A percentile compares a stretch with the other conserved stretches of the same genome.
Conservation (phyloP, 2,113 vertebrate species). For the Seriola aureovittata region DNA sequence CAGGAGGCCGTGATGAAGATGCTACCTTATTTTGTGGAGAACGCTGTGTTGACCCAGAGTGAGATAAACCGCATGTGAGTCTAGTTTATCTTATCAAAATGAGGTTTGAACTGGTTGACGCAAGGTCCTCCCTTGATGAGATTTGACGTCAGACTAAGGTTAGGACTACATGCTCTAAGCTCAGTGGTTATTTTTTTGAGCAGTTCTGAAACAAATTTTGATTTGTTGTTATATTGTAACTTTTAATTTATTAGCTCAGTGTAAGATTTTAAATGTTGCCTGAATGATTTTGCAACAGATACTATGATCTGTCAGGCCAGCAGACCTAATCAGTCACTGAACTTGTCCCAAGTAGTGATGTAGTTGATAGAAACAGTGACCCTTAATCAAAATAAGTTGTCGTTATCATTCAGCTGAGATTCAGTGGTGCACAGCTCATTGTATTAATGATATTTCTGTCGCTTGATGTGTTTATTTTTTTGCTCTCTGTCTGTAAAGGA, state of each 20-base stretch:
- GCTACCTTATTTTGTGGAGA: constrained; percentile 85
- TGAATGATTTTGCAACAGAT: background rate
- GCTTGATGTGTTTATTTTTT: background rate
- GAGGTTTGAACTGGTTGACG: background rate
- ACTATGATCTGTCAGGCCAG: background rate
- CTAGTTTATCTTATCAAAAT: background rate
- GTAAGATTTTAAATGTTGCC: background rate
- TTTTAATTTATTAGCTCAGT: background rate
- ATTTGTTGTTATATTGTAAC: background rate
- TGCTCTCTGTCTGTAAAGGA: constrained; percentile 15
- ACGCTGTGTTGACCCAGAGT: constrained; percentile 82
- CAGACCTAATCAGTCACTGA: constrained; percentile 9
- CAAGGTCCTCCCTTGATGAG: background rate
- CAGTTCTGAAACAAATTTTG: background rate
- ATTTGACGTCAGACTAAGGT: constrained; percentile 2
- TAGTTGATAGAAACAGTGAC: background rate
- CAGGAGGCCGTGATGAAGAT: constrained; percentile 82
- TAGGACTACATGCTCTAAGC: background rate
- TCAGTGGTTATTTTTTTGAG: background rate
- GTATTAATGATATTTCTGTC: background rate
- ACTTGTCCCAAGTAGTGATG: background rate
- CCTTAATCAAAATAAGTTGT: background rate
- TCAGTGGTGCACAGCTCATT: background rate
- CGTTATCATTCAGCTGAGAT: background rate
- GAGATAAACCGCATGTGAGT: constrained; percentile 87